Percentiles rank a stretch among this genome's conserved stretches.
Conservation (phyloP, 1,140 invertebrate species). For the Neoseiulus cucumeris region DNA sequence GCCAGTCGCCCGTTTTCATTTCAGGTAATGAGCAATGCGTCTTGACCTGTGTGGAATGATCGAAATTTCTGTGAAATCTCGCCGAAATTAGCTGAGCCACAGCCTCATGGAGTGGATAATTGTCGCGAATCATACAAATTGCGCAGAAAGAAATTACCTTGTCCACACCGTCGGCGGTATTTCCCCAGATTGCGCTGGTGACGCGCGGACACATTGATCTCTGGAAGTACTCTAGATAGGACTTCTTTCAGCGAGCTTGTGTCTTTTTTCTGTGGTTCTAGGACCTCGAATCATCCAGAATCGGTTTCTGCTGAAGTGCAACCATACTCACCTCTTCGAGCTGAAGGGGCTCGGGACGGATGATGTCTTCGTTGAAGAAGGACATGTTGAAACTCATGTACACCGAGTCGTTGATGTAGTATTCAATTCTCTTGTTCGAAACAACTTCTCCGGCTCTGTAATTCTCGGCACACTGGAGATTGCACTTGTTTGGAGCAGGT, state of each 20-base stretch:
- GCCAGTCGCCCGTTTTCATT: constrained; percentile 5
- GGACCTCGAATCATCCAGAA: too few species aligned
- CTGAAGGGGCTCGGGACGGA: neutral
- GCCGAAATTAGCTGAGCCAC: too few species aligned
- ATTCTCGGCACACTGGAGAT: constrained; percentile 4
- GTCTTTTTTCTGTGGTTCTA: too few species aligned
- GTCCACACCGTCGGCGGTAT: neutral
- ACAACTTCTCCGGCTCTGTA: neutral
- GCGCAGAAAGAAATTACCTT: neutral
- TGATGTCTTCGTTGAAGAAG: constrained; percentile 8
- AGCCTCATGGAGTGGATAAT: too few species aligned
- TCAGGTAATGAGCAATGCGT: neutral
- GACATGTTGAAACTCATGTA: constrained; percentile 10
- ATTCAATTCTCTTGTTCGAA: neutral
- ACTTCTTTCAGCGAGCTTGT: too few species aligned
- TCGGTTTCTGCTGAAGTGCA: too few species aligned
- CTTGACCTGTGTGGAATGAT: neutral
- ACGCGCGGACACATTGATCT: neutral
- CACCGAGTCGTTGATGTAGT: constrained; percentile 2
- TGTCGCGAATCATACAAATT: too few species aligned
- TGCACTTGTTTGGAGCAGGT: neutral
- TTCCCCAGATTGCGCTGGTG: neutral
- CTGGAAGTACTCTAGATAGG: neutral
- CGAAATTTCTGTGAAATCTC: too few species aligned
- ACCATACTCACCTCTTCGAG: neutral